Conservation (phyloP, 2,797 vertebrate genomes). For the Takifugu ocellatus region DNA sequence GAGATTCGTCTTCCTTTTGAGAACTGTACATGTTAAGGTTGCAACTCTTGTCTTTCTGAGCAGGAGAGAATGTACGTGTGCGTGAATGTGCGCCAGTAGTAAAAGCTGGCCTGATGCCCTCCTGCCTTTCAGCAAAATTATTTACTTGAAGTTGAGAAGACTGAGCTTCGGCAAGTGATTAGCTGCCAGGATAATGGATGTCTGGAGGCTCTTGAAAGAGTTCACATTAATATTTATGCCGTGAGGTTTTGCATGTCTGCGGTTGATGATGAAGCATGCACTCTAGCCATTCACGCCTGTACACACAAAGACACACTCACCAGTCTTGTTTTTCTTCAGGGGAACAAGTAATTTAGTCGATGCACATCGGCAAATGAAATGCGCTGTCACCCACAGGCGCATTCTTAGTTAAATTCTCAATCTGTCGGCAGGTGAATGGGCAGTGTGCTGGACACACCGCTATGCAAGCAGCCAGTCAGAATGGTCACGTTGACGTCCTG, state of each 20-base stretch:
- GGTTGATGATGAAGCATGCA: constrained; percentile 67
- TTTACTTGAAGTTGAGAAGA: constrained; percentile 71
- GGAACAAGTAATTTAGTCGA: constrained; percentile 34
- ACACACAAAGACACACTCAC: constrained; percentile 20
- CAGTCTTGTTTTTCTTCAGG: constrained; percentile 17
- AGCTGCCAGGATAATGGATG: constrained; percentile 76
- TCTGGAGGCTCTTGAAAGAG: constrained; percentile 74
- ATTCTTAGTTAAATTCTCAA: constrained; percentile 16
- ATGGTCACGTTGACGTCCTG: constrained; percentile 96
- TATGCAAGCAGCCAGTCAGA: constrained; percentile 99
- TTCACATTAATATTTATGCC: constrained; percentile 77
- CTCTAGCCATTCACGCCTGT: constrained; percentile 31
- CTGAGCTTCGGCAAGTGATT: constrained; percentile 67
- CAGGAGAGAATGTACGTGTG: constrained; percentile 13
- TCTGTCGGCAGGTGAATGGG: constrained; percentile 84
- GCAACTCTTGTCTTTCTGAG: constrained; percentile 43
- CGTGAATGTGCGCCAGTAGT: constrained; percentile 45
- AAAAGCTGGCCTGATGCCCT: constrained; percentile 69
- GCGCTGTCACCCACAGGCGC: background rate
- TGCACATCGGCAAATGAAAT: constrained; percentile 21
- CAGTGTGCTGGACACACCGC: constrained; percentile 99
- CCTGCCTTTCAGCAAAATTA: constrained; percentile 75
- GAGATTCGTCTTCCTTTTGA: constrained; percentile 16
- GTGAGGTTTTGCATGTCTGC: constrained; percentile 73
- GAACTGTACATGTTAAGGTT: constrained; percentile 45